A percentile compares a stretch with the other conserved stretches of the same genome.
Conservation (phyloP, 2,797 vertebrate genomes). For the Coccyzus lansbergi region DNA sequence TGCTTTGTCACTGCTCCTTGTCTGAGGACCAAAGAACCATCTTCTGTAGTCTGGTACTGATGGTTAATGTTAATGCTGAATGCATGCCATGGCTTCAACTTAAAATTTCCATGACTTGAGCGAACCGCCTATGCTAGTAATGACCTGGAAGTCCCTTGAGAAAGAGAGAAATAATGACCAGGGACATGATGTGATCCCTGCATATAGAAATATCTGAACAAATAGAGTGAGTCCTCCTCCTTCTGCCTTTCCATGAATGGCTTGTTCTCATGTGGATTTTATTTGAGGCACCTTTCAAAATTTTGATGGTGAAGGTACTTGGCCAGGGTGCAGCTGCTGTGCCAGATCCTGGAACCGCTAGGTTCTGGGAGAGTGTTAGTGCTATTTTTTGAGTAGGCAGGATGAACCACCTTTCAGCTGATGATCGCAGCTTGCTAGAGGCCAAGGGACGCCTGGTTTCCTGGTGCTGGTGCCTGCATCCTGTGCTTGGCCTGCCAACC, state of each 20-base stretch:
- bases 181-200: background rate
- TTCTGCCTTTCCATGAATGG: background rate
- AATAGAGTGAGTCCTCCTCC: background rate
- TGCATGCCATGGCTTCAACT: background rate
- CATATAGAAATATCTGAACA: background rate
- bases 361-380: fast-evolving
- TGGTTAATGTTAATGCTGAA: background rate
- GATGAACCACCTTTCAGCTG: background rate
- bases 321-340: background rate
- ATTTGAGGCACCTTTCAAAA: background rate
- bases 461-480: background rate
- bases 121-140: background rate
- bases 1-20: background rate
- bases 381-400: background rate
- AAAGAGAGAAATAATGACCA: background rate
- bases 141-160: background rate
- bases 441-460: background rate
- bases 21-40: background rate
- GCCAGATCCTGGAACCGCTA: background rate
- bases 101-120: background rate
- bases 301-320: fast-evolving
- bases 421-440: background rate
- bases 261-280: background rate
- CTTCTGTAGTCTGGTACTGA: background rate
- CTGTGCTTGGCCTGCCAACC: background rate